phyloP scores from a whole-genome alignment of 2,113 vertebrate species.

The Okapia johnstoni region DNA sequence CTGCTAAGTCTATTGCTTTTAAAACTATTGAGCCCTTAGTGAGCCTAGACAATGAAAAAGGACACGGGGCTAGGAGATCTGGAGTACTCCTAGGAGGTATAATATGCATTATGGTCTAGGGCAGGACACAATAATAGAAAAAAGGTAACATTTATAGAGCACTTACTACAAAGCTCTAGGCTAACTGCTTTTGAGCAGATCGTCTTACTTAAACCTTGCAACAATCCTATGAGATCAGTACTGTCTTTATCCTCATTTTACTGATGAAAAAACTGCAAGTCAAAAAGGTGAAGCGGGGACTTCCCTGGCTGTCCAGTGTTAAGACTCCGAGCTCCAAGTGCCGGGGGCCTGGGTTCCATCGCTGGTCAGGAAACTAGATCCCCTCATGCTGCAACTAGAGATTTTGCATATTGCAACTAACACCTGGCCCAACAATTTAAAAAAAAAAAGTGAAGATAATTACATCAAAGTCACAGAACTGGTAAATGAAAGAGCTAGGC shows the following conservation, averaged over 20 bases:
- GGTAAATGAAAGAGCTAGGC: slow-evolving; percentile 3
- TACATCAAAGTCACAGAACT: not conserved
- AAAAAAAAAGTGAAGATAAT: slow-evolving; percentile 6
- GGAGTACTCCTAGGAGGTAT: not conserved
- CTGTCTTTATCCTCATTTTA: slow-evolving; percentile 34
- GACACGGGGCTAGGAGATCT: not conserved
- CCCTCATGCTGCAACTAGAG: not conserved
- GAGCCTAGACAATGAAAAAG: not conserved
- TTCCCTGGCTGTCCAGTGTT: not conserved
- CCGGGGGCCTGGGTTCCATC: not conserved
- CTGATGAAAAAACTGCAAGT: slow-evolving; percentile 3
- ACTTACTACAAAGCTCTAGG: not conserved
- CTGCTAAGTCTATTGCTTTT: not conserved
- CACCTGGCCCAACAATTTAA: not conserved
- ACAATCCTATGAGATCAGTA: not conserved
- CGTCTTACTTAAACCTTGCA: slow-evolving; percentile 14
- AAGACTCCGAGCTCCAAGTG: not conserved
- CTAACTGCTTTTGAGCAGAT: not conserved
- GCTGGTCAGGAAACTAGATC: not conserved
- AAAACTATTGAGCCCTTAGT: not conserved
- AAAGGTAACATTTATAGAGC: not conserved
- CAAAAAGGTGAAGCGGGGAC: not conserved
- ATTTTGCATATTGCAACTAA: not conserved
- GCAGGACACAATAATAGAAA: not conserved
- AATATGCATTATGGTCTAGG: not conserved